Conservation (phyloP, 2,113 vertebrate genomes). For the Scytalopus superciliaris region DNA sequence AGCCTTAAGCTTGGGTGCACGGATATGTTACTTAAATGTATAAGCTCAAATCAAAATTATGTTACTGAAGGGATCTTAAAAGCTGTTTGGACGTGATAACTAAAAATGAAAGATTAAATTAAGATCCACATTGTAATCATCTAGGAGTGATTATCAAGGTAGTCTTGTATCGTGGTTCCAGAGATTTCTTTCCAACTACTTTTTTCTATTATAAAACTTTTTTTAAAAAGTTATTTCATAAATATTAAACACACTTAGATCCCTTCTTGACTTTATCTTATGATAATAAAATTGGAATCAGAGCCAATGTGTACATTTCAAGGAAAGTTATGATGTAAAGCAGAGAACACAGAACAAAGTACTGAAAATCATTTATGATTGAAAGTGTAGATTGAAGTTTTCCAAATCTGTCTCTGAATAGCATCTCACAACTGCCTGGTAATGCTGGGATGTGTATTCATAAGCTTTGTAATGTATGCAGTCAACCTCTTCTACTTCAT, state of each 20-base stretch:
- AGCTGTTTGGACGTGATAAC: conserved; percentile 1
- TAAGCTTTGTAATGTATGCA: conserved; percentile 4
- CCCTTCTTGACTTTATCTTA: conserved; percentile 59
- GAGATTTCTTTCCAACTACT: neutral
- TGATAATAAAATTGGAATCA: conserved; percentile 32
- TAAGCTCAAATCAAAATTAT: neutral
- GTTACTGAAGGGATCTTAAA: neutral
- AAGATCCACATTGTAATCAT: conserved; percentile 42
- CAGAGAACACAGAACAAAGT: conserved; percentile 23
- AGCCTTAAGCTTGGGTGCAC: neutral
- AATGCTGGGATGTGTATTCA: neutral
- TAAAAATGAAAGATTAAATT: conserved; percentile 26
- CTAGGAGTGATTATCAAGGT: conserved; percentile 40
- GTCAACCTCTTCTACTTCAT: neutral
- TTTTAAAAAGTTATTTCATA: conserved; percentile 46
- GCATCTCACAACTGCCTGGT: conserved; percentile 5
- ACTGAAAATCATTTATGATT: conserved; percentile 29
- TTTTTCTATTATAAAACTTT: conserved; percentile 43
- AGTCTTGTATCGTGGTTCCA: conserved; percentile 1
- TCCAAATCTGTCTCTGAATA: neutral
- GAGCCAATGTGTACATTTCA: neutral
- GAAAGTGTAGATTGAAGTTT: conserved; percentile 21
- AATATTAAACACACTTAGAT: conserved; percentile 62
- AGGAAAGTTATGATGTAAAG: conserved; percentile 5
- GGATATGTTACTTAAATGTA: neutral